Percentiles rank a stretch among this genome's conserved stretches.
Conservation (phyloP, 2,113 vertebrate genomes). For the Hippocampus zosterae region DNA sequence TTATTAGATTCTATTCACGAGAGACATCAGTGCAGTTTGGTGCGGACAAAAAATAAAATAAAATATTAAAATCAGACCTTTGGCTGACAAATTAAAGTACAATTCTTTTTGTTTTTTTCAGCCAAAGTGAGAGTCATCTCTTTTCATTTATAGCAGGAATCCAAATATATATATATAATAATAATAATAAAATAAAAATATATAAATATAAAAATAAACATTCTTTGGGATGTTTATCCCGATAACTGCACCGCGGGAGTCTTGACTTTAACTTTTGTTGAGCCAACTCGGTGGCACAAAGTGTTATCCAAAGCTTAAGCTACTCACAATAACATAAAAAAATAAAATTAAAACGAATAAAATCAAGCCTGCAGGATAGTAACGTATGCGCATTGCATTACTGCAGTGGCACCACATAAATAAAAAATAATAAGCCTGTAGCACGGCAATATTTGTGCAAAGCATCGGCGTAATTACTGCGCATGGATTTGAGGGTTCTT, state of each 20-base stretch:
- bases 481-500: not conserved
- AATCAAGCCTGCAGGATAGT: not conserved
- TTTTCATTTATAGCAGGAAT: not conserved
- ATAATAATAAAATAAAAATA: too few species aligned
- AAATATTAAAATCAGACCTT: not conserved
- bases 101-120: too few species aligned
- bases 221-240: too few species aligned
- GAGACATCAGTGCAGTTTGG: not conserved
- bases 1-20: not conserved
- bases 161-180: too few species aligned
- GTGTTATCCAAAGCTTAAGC: not conserved
- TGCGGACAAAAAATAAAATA: not conserved
- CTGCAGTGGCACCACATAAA: not conserved
- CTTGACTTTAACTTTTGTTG: too few species aligned
- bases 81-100: not conserved
- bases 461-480: not conserved
- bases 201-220: too few species aligned
- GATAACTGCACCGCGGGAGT: too few species aligned
- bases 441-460: not conserved
- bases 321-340: not conserved
- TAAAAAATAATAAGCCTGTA: not conserved
- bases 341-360: not conserved
- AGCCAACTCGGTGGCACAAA: not conserved
- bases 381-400: conserved; percentile 3
- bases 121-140: not conserved